phyloP scores from a whole-genome alignment of 2,888 invertebrate species.

The Sepiola atlantica region DNA sequence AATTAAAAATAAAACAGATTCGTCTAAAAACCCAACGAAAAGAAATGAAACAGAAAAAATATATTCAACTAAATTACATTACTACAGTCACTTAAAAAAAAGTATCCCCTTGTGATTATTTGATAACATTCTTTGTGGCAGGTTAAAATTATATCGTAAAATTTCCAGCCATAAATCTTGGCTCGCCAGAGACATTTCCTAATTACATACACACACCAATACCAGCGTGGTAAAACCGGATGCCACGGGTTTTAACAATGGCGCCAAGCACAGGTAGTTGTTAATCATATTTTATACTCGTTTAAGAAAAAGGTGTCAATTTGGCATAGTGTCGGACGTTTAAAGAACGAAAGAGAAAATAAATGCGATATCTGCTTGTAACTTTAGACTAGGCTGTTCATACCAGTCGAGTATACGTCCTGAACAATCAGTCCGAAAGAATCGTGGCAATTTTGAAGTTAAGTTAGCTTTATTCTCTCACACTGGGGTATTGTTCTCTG shows the following conservation, averaged over 20 bases:
- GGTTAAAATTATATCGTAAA: neutral
- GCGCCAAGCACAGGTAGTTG: neutral
- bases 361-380: neutral
- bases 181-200: neutral
- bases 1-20: neutral
- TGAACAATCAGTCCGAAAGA: no score
- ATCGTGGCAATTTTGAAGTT: no score
- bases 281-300: neutral
- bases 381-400: no score
- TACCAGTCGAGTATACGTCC: no score
- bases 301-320: neutral
- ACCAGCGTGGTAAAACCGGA: neutral
- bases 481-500: no score
- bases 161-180: neutral
- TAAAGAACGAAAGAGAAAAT: neutral
- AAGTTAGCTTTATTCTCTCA: no score
- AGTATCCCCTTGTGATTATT: neutral
- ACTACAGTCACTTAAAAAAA: neutral
- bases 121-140: neutral
- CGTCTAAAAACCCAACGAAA: no score
- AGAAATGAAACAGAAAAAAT: neutral
- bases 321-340: neutral
- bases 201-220: neutral
- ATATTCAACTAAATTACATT: neutral
- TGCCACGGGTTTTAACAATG: neutral